Percentiles rank a stretch among this genome's conserved stretches.
These are phyloP conservation scores for Mobula birostris DNA, from an alignment of 2,113 vertebrate species.

Conservation along the genomic window DNA sequence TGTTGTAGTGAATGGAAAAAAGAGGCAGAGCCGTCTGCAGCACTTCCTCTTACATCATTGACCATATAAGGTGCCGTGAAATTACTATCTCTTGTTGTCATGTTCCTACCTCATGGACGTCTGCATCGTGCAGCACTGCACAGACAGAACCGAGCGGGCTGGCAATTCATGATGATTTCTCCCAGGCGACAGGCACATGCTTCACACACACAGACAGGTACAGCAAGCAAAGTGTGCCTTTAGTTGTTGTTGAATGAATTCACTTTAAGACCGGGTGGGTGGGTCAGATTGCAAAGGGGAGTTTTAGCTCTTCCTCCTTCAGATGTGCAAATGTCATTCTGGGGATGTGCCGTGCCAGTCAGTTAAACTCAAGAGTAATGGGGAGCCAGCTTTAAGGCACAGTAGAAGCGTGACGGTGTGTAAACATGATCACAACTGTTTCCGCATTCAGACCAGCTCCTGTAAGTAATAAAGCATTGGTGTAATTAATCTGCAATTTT, in stretches of 20 bases:
- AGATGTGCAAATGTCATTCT: not conserved
- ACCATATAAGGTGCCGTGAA: conserved; percentile 28
- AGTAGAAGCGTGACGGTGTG: not conserved
- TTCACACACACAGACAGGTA: conserved; percentile 13
- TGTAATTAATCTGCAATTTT: conserved; percentile 20
- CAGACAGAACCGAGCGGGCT: not conserved
- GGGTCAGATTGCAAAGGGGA: not conserved
- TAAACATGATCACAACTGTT: conserved; percentile 33
- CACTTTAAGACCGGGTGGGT: not conserved
- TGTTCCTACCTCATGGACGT: conserved; percentile 29
- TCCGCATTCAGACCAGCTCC: conserved; percentile 20
- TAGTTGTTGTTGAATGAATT: not conserved
- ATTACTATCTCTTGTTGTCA: conserved; percentile 27
- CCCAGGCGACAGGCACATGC: not conserved
- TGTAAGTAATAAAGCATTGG: conserved; percentile 6
- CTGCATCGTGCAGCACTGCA: not conserved
- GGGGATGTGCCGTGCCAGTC: not conserved
- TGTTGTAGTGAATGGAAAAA: conserved; percentile 33
- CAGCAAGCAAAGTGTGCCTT: not conserved
- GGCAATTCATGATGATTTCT: not conserved
- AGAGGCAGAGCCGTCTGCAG: not conserved
- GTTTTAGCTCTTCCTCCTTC: not conserved
- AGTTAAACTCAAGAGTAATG: not conserved
- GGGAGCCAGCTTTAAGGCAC: not conserved
- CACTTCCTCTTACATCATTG: conserved; percentile 33